Evolutionary conservation across 2,888 invertebrate genomes (phyloP), one percentile per base, ranked within the genome.

Genomic region (Drosophila mimetica): DNA sequence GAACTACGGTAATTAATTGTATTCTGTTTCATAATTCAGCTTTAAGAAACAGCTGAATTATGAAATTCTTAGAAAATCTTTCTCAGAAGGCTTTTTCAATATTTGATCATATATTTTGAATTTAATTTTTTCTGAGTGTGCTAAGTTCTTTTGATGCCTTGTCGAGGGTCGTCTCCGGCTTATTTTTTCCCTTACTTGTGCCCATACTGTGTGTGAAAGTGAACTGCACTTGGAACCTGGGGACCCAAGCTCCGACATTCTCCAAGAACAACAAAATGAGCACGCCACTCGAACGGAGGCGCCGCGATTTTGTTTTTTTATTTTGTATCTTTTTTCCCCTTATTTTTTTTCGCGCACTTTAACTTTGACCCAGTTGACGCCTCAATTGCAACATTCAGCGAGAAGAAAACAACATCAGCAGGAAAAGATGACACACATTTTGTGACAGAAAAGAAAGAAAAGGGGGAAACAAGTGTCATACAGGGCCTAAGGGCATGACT

Each of bases 291-390:
- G 48, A 47, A 50, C 63, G 20, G 44, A 63, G 72, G 53, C 70
- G 64, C 72, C 72, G 69, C 63, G 58, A 44, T 64, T 34, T 16
- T n/a, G n/a, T n/a, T 48, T 61, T 32, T 32, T 48, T 48, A 47
- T 22, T n/a, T 8, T 9, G 30, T 30, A 30, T 30, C 4, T 13
- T n/a, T 28, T 20, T 46, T 16, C 14, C 0, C 13, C 13, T 11
- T 46, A 3, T 14, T 11, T 28, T 16, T 46, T 58, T 18, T 28
- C 44, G 63, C 36, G 51, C 41, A 66, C 59, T 79, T 86, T 85
- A 86, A 85, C 82, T 82, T 82, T 87, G 87, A 82, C 82, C 82
- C 72, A 82, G 87, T 82, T 87, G 87, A 86, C 82, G 85, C 85
- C 85, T 78, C 70, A 72, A 76, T 78, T 84, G 82, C 87, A 82